Conservation (phyloP, 1,140 invertebrate species). For the Leguminivora glycinivorella region DNA sequence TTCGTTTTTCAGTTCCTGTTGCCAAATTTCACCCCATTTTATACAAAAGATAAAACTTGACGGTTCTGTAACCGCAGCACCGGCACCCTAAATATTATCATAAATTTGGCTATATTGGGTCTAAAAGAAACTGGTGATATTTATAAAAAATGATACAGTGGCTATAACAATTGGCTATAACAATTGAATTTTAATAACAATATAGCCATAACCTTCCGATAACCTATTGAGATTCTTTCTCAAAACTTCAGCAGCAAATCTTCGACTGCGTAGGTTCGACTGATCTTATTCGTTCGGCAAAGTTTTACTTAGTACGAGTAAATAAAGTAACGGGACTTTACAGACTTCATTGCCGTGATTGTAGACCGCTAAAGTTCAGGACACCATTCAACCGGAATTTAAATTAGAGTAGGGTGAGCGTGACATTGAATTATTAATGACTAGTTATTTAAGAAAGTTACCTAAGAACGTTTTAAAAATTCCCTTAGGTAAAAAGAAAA, state of each 20-base stretch:
- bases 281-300: constrained; percentile 1
- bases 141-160: background rate
- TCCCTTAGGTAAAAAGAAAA: too few species aligned
- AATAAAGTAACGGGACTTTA: constrained; percentile 13
- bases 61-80: too few species aligned
- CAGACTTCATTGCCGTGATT: constrained; percentile 9
- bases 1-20: background rate
- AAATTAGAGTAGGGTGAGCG: background rate
- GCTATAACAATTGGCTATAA: too few species aligned
- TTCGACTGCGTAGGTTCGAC: background rate
- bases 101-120: too few species aligned
- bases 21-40: too few species aligned
- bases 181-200: too few species aligned
- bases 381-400: background rate
- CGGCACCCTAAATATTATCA: too few species aligned
- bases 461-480: too few species aligned
- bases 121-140: too few species aligned
- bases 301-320: constrained; percentile 11
- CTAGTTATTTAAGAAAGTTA: background rate
- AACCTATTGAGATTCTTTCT: background rate
- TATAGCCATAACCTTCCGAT: background rate
- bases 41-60: too few species aligned
- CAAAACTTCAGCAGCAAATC: background rate
- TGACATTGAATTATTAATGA: background rate
- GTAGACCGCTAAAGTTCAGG: background rate